Conservation (phyloP, 2,113 vertebrate genomes). For the Craseonycteris thonglongyai region DNA sequence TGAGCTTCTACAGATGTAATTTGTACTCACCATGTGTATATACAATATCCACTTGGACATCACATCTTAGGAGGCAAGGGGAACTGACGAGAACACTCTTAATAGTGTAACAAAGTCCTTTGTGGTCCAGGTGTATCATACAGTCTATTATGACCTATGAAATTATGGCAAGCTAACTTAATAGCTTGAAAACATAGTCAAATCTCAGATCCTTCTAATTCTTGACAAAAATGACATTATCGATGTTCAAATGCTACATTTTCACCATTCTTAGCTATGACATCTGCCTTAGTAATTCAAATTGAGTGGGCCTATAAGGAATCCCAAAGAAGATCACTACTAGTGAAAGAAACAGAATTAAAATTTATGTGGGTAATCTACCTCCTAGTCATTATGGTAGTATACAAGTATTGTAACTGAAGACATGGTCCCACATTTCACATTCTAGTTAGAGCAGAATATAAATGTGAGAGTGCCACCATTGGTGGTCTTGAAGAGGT, state of each 20-base stretch:
- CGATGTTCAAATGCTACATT: neutral
- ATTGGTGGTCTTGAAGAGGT: slow-evolving; percentile 31
- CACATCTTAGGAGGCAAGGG: neutral
- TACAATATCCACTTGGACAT: neutral
- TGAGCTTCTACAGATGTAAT: neutral
- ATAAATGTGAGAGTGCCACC: neutral
- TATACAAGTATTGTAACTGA: neutral
- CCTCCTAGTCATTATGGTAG: neutral
- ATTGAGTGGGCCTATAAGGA: neutral
- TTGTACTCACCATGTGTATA: neutral
- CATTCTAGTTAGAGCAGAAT: neutral
- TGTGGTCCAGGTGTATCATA: neutral
- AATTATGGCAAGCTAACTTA: neutral
- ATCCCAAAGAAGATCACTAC: neutral
- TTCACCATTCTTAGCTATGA: neutral
- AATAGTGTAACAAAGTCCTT: neutral
- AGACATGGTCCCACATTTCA: neutral
- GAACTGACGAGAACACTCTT: neutral
- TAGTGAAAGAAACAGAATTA: neutral
- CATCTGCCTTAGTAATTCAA: neutral
- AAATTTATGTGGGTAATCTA: neutral
- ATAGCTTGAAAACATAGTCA: neutral
- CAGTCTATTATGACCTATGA: neutral
- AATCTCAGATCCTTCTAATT: neutral
- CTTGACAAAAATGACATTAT: neutral